These are phyloP conservation scores for Myotis pilosus DNA, from an alignment of 2,797 vertebrate genomes.

Conservation along the genomic window DNA sequence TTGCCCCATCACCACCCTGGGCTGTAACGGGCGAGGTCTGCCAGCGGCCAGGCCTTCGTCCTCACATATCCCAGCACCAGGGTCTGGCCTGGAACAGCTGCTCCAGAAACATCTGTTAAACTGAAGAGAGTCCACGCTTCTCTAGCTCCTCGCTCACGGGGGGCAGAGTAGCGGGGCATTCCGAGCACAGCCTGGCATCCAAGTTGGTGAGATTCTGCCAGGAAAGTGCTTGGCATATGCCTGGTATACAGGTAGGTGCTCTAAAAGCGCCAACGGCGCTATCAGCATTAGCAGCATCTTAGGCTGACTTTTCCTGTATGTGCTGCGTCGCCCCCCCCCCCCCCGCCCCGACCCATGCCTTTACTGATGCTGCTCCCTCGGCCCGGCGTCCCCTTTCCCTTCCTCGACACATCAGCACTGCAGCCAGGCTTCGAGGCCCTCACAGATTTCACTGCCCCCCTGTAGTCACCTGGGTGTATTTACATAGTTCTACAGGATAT, in stretches of 20 bases:
- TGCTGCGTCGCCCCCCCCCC: not conserved
- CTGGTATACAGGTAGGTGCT: not conserved
- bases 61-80: not conserved
- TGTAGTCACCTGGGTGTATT: accelerated
- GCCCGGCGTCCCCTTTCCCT: not conserved
- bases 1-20: not conserved
- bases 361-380: not conserved
- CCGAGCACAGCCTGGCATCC: not conserved
- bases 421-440: not conserved
- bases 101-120: not conserved
- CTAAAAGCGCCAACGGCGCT: not conserved
- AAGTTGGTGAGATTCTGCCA: not conserved
- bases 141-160: not conserved
- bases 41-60: not conserved
- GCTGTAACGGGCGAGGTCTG: not conserved
- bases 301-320: not conserved
- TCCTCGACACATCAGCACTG: not conserved
- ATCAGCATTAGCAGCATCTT: accelerated
- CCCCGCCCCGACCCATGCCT: not conserved
- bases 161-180: not conserved
- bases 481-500: accelerated
- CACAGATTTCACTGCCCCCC: not conserved
- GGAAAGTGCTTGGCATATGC: not conserved
- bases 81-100: not conserved
- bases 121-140: not conserved